Base-by-base conservation (phyloP, 1,140 invertebrate species). In the Lordiphosa collinella region DNA sequence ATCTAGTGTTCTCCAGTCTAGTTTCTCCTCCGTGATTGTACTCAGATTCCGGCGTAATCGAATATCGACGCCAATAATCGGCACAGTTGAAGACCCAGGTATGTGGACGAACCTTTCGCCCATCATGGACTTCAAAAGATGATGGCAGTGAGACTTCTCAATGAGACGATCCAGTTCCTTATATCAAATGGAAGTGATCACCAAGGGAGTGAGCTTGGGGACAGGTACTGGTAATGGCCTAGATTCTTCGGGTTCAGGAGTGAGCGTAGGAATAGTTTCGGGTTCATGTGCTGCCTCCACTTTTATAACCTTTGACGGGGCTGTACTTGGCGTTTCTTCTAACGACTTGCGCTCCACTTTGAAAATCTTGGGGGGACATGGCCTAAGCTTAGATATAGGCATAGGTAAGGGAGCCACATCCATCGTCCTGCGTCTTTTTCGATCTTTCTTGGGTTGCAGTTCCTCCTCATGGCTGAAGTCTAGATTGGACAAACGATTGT, bases 21-120 rank as follows among this genome's bases (percentile, higher is more conserved):
- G 18, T 0, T 11, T 16, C 9, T 64, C 66, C 1, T 25, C 36
- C 1, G 1, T 13, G n/a, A 34, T 64, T 32, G n/a, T 59, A 70
- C 3, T 34, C 13, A n/a, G n/a, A n/a, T n/a, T n/a, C n/a, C n/a
- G n/a, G n/a, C 2, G 6, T 8, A 54, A 50, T 55, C 7, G 49
- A 43, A n/a, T n/a, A 64, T 0, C 32, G 9, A 0, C 11, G 25
- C 66, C 68, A 71, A 10, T 37, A n/a, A 0, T 54, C 32, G 9
- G 38, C 12, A 1, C 6, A 2, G 3, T 46, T 49, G 5, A 64
- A 71, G 1, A 54, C 38, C 68, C 68, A 71, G 2, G 61, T 64
- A 10, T 41, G 7, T 2, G 5, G 12, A 0, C 3, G 10, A 0
- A 32, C 59, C 8, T 64, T 71, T 0, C 35, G 16, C 9, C 57